Evolutionary conservation across 2,113 vertebrate genomes (phyloP).

Genomic region (Apaloderma vittatum): DNA sequence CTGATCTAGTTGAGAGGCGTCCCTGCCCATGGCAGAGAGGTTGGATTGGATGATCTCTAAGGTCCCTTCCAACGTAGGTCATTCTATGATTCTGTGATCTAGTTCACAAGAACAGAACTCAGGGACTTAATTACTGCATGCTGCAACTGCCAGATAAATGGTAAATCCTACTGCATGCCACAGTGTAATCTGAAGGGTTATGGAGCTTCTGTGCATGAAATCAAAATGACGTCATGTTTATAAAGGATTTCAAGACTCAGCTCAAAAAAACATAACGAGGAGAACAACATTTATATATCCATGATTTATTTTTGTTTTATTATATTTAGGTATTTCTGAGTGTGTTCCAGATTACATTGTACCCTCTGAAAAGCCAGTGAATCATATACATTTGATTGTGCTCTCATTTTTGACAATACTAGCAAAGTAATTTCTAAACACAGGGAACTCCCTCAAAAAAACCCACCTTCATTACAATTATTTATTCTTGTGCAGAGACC

Average conservation of each 20-base stretch:
- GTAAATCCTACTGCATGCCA: neutral
- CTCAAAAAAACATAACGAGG: neutral
- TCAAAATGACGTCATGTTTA: neutral
- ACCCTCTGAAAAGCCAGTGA: neutral
- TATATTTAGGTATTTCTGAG: neutral
- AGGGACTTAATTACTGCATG: neutral
- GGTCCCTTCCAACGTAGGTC: too few species aligned
- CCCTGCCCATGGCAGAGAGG: too few species aligned
- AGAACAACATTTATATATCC: neutral
- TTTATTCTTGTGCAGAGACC: neutral
- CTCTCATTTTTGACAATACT: neutral
- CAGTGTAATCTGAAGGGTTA: neutral
- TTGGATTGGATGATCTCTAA: too few species aligned
- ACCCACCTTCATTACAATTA: neutral
- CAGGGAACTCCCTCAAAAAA: neutral
- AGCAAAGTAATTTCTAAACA: neutral
- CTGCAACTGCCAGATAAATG: neutral
- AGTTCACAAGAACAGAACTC: neutral
- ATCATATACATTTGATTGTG: accelerated
- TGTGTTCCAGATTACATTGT: neutral
- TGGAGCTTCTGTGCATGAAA: neutral
- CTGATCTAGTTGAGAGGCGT: too few species aligned
- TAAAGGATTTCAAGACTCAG: neutral
- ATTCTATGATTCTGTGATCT: neutral
- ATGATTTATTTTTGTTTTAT: neutral